Conservation (phyloP, 2,113 vertebrate genomes). For the Puffinus mauretanicus region DNA sequence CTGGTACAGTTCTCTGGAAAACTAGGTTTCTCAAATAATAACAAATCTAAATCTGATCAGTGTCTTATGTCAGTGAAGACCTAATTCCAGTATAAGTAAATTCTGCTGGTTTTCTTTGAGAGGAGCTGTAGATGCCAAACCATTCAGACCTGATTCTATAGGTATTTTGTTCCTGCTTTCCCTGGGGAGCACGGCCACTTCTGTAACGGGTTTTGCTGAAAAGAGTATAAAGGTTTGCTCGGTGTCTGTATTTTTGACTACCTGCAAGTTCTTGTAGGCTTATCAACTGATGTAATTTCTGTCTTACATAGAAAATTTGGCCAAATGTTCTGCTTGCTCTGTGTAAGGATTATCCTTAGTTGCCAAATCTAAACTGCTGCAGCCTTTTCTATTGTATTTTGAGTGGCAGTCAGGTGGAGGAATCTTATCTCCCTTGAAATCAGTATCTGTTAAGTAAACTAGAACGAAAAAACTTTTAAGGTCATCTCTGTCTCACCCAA, state of each 20-base stretch:
- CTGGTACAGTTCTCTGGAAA: background rate
- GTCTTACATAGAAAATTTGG: background rate
- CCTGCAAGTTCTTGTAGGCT: background rate
- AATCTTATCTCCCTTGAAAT: background rate
- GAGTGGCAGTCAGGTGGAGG: background rate
- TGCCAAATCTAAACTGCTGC: background rate
- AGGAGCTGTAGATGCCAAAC: background rate
- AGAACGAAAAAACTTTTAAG: background rate
- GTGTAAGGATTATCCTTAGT: background rate
- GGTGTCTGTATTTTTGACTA: background rate
- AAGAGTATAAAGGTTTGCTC: background rate
- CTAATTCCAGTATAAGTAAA: background rate
- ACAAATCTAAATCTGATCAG: background rate
- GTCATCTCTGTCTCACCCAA: background rate
- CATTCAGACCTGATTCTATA: background rate
- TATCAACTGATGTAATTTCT: background rate
- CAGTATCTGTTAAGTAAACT: background rate
- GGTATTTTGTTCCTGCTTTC: background rate
- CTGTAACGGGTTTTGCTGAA: background rate
- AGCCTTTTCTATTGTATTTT: background rate
- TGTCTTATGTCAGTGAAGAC: background rate
- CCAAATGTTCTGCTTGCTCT: background rate
- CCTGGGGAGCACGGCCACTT: accelerated
- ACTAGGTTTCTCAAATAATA: background rate
- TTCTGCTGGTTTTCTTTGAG: background rate